Conservation (phyloP, 2,888 invertebrate species). For the Agonopterix subpropinquella region DNA sequence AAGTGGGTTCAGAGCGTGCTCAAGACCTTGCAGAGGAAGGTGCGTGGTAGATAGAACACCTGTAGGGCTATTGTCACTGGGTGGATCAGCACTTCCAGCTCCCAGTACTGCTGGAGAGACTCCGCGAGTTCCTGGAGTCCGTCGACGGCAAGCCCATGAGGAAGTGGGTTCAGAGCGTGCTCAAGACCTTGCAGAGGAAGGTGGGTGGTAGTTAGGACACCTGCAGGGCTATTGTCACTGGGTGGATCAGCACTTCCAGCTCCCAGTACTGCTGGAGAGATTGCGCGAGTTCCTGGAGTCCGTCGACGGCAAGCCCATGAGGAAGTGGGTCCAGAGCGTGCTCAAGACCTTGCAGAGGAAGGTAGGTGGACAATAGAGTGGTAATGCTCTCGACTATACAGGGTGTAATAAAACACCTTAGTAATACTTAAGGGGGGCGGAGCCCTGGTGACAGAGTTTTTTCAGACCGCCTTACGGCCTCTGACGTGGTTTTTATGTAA, state of each 20-base stretch:
- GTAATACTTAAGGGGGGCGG: no score
- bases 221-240: no score
- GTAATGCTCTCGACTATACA: no score
- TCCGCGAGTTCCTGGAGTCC: slow-evolving; percentile 85
- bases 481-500: no score
- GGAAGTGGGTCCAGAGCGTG: slow-evolving; percentile 97
- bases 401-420: no score
- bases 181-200: slow-evolving; percentile 83
- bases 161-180: slow-evolving; percentile 97
- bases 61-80: no score
- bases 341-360: slow-evolving; percentile 84
- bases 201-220: background rate
- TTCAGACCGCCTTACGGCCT: no score
- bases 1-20: slow-evolving; percentile 97
- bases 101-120: no score
- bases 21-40: slow-evolving; percentile 82
- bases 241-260: no score
- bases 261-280: no score
- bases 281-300: slow-evolving; percentile 85
- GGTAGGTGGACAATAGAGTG: background rate
- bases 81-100: no score
- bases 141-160: slow-evolving; percentile 95
- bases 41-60: background rate
- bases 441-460: no score
- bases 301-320: slow-evolving; percentile 94